phyloP scores from a whole-genome alignment of 2,113 vertebrate genomes.

The Nycticorax nycticorax region DNA sequence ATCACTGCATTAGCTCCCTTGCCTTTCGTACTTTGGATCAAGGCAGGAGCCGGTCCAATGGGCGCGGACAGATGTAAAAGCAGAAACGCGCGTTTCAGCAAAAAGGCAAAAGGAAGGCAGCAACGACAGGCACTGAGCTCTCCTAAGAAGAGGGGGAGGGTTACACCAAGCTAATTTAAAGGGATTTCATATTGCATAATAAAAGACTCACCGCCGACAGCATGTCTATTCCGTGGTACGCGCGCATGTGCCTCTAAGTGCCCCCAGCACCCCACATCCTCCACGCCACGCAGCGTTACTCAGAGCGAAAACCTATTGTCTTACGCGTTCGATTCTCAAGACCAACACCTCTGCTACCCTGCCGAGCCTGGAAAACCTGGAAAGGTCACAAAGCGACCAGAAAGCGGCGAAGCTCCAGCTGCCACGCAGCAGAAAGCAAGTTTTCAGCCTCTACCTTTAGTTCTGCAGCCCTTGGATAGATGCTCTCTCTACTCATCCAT shows the following conservation, averaged over 20 bases:
- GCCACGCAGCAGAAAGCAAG: background rate
- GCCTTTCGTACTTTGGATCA: background rate
- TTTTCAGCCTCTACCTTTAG: background rate
- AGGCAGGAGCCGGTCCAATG: background rate
- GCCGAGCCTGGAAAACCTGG: background rate
- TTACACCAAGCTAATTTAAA: background rate
- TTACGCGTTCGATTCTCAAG: background rate
- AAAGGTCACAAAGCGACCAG: rapidly evolving
- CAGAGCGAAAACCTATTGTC: background rate
- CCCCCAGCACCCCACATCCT: slow-evolving; percentile 3
- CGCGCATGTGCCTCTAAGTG: background rate
- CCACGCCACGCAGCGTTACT: background rate
- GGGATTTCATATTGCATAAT: background rate
- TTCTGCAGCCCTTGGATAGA: slow-evolving; percentile 27
- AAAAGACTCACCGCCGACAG: slow-evolving; percentile 1
- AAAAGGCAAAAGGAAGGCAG: slow-evolving; percentile 8
- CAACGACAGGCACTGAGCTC: background rate
- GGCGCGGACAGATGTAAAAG: background rate
- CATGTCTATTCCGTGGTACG: background rate
- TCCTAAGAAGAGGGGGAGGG: background rate
- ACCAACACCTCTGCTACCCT: background rate
- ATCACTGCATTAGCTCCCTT: slow-evolving; percentile 28
- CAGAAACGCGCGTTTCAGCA: slow-evolving; percentile 19
- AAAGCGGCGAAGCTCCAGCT: background rate
- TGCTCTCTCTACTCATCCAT: slow-evolving; percentile 55